Conservation (phyloP, 2,113 vertebrate genomes). For the Neotoma lepida region DNA sequence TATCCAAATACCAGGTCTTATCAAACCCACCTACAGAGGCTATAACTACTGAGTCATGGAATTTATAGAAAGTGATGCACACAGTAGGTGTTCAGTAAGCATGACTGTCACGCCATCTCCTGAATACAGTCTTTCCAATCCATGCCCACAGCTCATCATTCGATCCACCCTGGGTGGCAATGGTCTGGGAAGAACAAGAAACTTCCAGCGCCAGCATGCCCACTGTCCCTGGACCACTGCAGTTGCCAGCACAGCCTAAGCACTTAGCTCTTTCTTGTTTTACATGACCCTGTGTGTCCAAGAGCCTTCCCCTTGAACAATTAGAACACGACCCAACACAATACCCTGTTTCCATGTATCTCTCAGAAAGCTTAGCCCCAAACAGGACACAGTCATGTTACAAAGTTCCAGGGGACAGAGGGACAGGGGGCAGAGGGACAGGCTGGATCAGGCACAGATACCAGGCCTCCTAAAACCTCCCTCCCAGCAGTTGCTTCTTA, state of each 20-base stretch:
- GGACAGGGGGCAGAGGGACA: background rate
- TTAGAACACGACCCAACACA: background rate
- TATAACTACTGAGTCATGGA: background rate
- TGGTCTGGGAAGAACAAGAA: background rate
- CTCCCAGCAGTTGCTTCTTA: constrained; percentile 20
- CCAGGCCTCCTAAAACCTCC: background rate
- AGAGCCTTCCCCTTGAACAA: background rate
- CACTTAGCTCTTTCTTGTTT: background rate
- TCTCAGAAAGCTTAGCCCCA: background rate
- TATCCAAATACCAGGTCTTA: background rate
- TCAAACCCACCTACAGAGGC: background rate
- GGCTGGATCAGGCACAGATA: background rate
- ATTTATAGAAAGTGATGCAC: background rate
- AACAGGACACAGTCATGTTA: background rate
- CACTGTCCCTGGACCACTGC: background rate
- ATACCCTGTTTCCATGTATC: background rate
- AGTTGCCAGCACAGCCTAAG: background rate
- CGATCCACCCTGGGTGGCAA: background rate
- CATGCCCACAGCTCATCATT: background rate
- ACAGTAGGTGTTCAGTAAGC: background rate
- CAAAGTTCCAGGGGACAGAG: background rate
- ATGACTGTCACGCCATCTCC: background rate
- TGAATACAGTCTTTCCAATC: background rate
- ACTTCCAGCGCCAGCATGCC: background rate
- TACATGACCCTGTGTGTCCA: background rate